A percentile compares a stretch with the other conserved stretches of the same genome.
Conservation (phyloP, 2,888 invertebrate genomes). For the Eremobia ochroleuca region DNA sequence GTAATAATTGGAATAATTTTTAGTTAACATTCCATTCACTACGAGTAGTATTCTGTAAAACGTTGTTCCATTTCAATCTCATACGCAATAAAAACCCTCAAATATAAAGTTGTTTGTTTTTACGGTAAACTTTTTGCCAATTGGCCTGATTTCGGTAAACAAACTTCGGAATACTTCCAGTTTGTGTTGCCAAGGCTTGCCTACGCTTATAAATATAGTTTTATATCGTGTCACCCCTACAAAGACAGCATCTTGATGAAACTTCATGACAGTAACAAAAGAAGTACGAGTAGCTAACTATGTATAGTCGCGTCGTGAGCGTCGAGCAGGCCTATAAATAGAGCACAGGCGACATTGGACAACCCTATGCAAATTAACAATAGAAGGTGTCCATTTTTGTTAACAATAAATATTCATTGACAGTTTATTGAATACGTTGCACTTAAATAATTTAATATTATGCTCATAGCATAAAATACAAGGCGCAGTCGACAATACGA, state of each 20-base stretch:
- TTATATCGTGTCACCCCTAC: constrained; percentile 19
- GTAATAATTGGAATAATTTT: background rate
- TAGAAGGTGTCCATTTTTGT: constrained; percentile 4
- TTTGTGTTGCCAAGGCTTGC: constrained; percentile 48
- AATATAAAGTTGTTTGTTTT: background rate
- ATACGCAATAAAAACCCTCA: background rate
- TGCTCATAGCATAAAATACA: background rate
- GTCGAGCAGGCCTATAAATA: constrained; percentile 37
- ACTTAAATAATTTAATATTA: background rate
- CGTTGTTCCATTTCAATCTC: background rate
- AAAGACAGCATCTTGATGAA: constrained; percentile 42
- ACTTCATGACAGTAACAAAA: constrained; percentile 54
- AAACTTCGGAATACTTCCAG: constrained; percentile 37
- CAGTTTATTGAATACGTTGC: no score
- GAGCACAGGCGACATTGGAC: constrained; percentile 44
- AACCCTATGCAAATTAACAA: constrained; percentile 40
- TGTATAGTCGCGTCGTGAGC: constrained; percentile 37
- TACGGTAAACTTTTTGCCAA: constrained; percentile 28
- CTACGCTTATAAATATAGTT: constrained; percentile 29
- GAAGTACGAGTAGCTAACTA: constrained; percentile 24
- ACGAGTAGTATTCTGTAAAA: background rate
- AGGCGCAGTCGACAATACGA: background rate
- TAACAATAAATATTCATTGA: constrained; percentile 28
- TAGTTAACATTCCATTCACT: background rate
- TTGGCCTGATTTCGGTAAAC: constrained; percentile 22